A percentile compares a stretch with the other conserved stretches of the same genome.
Conservation (phyloP, 2,113 vertebrate species). For the Gobius niger region DNA sequence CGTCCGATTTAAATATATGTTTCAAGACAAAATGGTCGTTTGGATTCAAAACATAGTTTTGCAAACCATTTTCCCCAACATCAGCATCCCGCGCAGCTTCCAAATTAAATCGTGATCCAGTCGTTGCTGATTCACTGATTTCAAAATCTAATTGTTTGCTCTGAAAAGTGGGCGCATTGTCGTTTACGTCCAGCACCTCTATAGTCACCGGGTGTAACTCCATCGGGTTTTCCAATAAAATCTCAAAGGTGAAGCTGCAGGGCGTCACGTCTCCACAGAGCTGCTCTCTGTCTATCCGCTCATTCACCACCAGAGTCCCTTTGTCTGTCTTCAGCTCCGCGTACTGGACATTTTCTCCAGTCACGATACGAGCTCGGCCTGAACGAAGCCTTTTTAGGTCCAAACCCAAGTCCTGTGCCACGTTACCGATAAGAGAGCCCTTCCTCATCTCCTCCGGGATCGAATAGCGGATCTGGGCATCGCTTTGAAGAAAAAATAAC, state of each 20-base stretch:
- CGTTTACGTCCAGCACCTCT: constrained; percentile 51
- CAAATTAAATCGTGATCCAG: constrained; percentile 29
- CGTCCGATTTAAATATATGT: constrained; percentile 55
- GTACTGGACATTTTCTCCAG: constrained; percentile 51
- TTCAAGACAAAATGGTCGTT: constrained; percentile 62
- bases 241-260: constrained; percentile 42
- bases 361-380: constrained; percentile 70
- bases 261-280: constrained; percentile 33
- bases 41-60: constrained; percentile 63
- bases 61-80: constrained; percentile 65
- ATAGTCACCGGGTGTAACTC: constrained; percentile 38
- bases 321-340: constrained; percentile 46
- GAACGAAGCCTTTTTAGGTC: constrained; percentile 58
- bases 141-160: constrained; percentile 21
- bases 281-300: constrained; percentile 49
- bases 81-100: constrained; percentile 64
- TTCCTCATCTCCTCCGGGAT: constrained; percentile 78
- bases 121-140: constrained; percentile 37
- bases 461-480: constrained; percentile 73
- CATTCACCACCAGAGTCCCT: constrained; percentile 41
- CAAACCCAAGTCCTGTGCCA: constrained; percentile 77
- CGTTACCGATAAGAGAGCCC: constrained; percentile 69
- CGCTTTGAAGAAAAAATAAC: not conserved
- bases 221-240: constrained; percentile 64
- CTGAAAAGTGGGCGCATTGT: constrained; percentile 29